phyloP scores from a whole-genome alignment of 1,140 invertebrate species.

The Psix sp. region DNA sequence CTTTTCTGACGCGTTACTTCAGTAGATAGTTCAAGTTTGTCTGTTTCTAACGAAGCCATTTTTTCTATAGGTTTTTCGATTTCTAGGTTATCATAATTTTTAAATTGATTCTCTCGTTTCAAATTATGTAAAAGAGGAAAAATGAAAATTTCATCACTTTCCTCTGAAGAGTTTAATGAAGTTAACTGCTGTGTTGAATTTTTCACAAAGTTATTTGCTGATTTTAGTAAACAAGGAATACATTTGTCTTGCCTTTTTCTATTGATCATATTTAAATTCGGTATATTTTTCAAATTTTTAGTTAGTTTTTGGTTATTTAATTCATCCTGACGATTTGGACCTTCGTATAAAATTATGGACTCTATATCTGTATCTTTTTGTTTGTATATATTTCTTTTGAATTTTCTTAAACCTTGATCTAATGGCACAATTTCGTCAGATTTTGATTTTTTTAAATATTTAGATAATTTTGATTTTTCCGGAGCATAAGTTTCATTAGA shows the following conservation, averaged over 20 bases:
- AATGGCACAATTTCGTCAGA: too few species aligned
- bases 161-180: conserved; percentile 9
- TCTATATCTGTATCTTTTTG: too few species aligned
- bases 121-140: conserved; percentile 24
- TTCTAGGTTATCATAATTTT: conserved; percentile 1
- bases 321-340: background rate
- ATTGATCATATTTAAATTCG: conserved; percentile 32
- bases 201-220: conserved; percentile 12
- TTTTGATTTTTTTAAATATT: too few species aligned
- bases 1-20: too few species aligned
- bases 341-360: conserved; percentile 19
- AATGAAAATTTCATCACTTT: conserved; percentile 33
- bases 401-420: too few species aligned
- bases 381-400: too few species aligned
- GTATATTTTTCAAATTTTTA: conserved; percentile 10
- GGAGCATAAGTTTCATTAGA: too few species aligned
- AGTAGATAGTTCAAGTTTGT: background rate
- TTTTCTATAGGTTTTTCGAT: background rate
- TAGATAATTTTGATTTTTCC: too few species aligned
- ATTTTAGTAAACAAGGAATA: conserved; percentile 54
- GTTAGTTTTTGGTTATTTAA: conserved; percentile 16
- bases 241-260: conserved; percentile 66
- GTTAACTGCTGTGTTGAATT: conserved; percentile 5
- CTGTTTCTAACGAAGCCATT: background rate
- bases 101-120: conserved; percentile 14